Conservation (phyloP, 2,113 vertebrate genomes). For the Scartelaos histophorus region DNA sequence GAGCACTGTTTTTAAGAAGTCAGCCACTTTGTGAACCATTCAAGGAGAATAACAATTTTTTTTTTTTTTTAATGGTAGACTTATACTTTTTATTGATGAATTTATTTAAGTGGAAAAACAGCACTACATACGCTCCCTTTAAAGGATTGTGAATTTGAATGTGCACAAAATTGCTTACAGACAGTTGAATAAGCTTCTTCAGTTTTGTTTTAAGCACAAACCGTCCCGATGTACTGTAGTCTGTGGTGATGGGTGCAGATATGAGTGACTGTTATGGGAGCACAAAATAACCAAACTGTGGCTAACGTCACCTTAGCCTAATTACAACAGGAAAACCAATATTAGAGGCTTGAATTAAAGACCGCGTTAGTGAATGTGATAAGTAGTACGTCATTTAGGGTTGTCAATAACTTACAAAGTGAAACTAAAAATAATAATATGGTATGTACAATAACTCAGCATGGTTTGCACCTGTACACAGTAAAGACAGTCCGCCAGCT, state of each 20-base stretch:
- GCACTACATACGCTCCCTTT: neutral
- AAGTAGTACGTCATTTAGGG: neutral
- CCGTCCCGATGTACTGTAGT: conserved; percentile 71
- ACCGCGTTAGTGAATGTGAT: neutral
- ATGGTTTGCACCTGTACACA: conserved; percentile 43
- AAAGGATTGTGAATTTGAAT: neutral
- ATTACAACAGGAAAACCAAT: neutral
- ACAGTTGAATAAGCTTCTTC: neutral
- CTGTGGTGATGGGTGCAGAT: conserved; percentile 51
- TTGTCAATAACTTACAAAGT: conserved; percentile 4
- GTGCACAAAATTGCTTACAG: neutral
- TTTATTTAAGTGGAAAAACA: neutral
- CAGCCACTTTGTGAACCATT: neutral
- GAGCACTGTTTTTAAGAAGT: no score
- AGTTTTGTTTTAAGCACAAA: conserved; percentile 63
- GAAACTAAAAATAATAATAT: conserved; percentile 28
- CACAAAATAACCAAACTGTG: conserved; percentile 45
- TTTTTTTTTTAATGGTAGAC: neutral
- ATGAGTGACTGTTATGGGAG: conserved; percentile 63
- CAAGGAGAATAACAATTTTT: neutral
- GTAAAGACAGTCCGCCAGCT: conserved; percentile 11
- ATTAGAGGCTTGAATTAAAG: conserved; percentile 13
- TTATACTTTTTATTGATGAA: neutral
- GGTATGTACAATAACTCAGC: conserved; percentile 50
- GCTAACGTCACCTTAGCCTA: conserved; percentile 28